These are phyloP conservation scores for Rhabditoides inermis DNA, from an alignment of 2,888 invertebrate species.

Conservation along the genomic window DNA sequence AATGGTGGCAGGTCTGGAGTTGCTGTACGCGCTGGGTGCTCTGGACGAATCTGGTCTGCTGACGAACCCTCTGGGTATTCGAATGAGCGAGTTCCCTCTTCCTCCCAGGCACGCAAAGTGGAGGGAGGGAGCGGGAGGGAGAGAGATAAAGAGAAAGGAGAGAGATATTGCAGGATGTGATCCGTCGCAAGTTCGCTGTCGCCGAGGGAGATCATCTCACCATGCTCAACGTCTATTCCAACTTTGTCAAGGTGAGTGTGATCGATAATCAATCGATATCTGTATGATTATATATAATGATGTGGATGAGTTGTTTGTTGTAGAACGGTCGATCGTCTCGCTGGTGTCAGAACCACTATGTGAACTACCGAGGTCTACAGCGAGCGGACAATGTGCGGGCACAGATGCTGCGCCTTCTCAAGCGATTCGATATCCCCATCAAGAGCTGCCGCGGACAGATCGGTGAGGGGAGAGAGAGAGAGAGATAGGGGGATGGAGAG, in stretches of 20 bases:
- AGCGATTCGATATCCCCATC: slow-evolving; percentile 65
- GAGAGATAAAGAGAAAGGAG: too few species aligned
- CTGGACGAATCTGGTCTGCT: slow-evolving; percentile 71
- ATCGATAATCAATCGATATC: background rate
- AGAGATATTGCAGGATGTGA: slow-evolving; percentile 42
- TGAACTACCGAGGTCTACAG: slow-evolving; percentile 77
- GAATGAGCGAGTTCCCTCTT: slow-evolving; percentile 85
- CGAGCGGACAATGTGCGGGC: slow-evolving; percentile 70
- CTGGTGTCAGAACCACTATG: slow-evolving; percentile 76
- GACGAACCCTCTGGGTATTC: slow-evolving; percentile 69
- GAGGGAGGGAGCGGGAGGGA: slow-evolving; percentile 61
- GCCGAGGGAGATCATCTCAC: slow-evolving; percentile 82
- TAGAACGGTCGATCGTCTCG: background rate
- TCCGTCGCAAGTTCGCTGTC: slow-evolving; percentile 44
- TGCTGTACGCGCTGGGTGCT: slow-evolving; percentile 73
- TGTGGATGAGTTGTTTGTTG: background rate
- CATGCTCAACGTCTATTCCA: slow-evolving; percentile 70
- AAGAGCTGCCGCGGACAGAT: slow-evolving; percentile 64
- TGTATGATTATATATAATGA: background rate
- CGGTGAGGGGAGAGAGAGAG: too few species aligned
- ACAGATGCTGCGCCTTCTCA: slow-evolving; percentile 64
- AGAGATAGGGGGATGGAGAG: background rate
- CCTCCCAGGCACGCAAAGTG: slow-evolving; percentile 78
- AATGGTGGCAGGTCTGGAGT: slow-evolving; percentile 74
- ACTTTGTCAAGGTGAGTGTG: slow-evolving; percentile 38